Percentiles rank a stretch among this genome's conserved stretches.
Evolutionary conservation across 2,888 invertebrate species (phyloP).

Genomic region (Dione vanillae): DNA sequence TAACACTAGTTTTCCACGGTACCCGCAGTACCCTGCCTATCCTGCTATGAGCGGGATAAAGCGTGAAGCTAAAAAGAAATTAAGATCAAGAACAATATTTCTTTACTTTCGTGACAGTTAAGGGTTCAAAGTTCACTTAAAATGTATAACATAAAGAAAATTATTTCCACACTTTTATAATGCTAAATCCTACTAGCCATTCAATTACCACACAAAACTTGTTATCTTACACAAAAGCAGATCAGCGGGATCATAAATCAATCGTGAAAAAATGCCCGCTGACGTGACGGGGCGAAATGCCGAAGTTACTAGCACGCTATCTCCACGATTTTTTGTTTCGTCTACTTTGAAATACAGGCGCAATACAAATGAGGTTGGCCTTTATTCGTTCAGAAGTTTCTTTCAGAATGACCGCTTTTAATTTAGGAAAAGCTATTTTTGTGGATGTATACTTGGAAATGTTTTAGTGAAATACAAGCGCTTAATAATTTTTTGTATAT

Average conservation of each 20-base stretch:
- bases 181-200: not conserved
- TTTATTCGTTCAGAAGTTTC: constrained; percentile 10
- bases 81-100: no score
- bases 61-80: no score
- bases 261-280: constrained; percentile 34
- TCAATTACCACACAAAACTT: constrained; percentile 22
- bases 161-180: no score
- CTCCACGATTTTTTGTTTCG: constrained; percentile 32
- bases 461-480: no score
- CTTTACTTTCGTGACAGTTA: no score
- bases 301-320: constrained; percentile 29
- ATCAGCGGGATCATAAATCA: constrained; percentile 36
- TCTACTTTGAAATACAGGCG: constrained; percentile 27
- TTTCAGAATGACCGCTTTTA: not conserved
- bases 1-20: no score
- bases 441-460: no score
- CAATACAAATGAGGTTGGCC: constrained; percentile 30
- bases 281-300: constrained; percentile 34
- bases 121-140: no score
- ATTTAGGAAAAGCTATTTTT: not conserved
- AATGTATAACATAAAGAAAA: no score
- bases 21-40: no score
- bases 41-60: no score
- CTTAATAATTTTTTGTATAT: no score
- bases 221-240: constrained; percentile 29